phyloP scores from a whole-genome alignment of 2,888 invertebrate species.

The Drosophila ochracea region DNA sequence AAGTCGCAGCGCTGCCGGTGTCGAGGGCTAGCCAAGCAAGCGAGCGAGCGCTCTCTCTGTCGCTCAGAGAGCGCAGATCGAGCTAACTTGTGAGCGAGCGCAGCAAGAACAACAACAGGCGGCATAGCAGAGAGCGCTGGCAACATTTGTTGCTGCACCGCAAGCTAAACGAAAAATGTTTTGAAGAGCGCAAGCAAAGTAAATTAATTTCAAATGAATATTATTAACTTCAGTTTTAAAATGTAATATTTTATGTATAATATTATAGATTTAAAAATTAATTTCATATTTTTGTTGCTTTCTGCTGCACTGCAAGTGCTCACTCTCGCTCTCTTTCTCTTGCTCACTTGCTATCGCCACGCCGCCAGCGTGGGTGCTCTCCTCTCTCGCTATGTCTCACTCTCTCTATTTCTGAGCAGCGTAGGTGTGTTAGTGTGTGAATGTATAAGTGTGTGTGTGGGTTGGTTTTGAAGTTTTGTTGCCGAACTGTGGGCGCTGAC shows the following conservation, averaged over 20 bases:
- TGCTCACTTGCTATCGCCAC: conserved; percentile 5
- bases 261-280: neutral
- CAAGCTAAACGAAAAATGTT: neutral
- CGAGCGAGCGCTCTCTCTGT: conserved; percentile 6
- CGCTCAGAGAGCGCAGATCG: conserved; percentile 48
- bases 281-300: neutral
- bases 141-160: conserved; percentile 50
- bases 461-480: conserved; percentile 37
- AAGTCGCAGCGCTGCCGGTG: conserved; percentile 34
- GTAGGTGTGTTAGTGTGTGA: conserved; percentile 35
- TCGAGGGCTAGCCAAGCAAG: conserved; percentile 63
- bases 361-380: conserved; percentile 47
- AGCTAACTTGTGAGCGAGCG: conserved; percentile 32
- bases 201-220: neutral
- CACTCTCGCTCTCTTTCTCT: conserved; percentile 5
- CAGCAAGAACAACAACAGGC: conserved; percentile 40
- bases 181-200: neutral
- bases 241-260: neutral
- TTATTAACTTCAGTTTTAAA: neutral
- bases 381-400: conserved; percentile 14
- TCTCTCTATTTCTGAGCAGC: conserved; percentile 23
- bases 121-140: conserved; percentile 20
- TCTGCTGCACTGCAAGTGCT: neutral
- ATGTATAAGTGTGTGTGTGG: conserved; percentile 47
- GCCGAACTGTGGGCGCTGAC: conserved; percentile 49